Percentiles rank a stretch among this genome's conserved stretches.
Conservation (phyloP, 2,888 invertebrate genomes). For the Ormyrus labotus region DNA sequence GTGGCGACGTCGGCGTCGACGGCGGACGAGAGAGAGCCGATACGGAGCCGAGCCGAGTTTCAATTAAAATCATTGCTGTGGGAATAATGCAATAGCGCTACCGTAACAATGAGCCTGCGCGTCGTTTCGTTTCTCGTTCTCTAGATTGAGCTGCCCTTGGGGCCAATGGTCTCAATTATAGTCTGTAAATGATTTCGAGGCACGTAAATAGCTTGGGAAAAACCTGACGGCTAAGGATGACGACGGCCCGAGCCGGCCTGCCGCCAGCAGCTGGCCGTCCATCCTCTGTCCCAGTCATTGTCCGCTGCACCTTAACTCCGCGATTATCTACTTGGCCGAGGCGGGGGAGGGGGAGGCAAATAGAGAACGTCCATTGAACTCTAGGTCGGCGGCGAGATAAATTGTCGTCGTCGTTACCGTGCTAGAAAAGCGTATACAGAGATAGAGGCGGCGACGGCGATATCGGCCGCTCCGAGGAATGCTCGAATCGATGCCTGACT, state of each 20-base stretch:
- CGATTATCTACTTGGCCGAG: slow-evolving; percentile 44
- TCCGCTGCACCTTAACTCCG: slow-evolving; percentile 14
- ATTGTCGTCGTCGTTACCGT: slow-evolving; percentile 14
- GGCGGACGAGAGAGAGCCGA: not conserved
- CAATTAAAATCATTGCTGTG: slow-evolving; percentile 41
- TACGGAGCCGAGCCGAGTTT: not conserved
- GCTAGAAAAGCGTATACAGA: slow-evolving; percentile 21
- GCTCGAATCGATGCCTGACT: not conserved
- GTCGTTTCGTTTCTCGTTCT: not conserved
- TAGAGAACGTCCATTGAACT: slow-evolving; percentile 38
- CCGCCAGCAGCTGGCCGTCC: too few species aligned
- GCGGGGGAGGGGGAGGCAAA: slow-evolving; percentile 6
- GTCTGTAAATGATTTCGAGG: slow-evolving; percentile 35
- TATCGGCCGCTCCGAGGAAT: not conserved
- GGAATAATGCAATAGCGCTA: slow-evolving; percentile 42
- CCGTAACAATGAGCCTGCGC: slow-evolving; percentile 24
- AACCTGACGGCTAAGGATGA: not conserved
- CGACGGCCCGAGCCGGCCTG: too few species aligned
- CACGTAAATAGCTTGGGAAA: slow-evolving; percentile 45
- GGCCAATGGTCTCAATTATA: slow-evolving; percentile 50
- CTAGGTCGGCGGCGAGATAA: slow-evolving; percentile 33
- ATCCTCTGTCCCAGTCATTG: slow-evolving; percentile 22
- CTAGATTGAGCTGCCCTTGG: slow-evolving; percentile 53
- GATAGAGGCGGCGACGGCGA: not conserved
- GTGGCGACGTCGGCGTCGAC: not conserved